These are phyloP conservation scores for Nesogale talazaci DNA, from an alignment of 2,113 vertebrate species.

Conservation along the genomic window DNA sequence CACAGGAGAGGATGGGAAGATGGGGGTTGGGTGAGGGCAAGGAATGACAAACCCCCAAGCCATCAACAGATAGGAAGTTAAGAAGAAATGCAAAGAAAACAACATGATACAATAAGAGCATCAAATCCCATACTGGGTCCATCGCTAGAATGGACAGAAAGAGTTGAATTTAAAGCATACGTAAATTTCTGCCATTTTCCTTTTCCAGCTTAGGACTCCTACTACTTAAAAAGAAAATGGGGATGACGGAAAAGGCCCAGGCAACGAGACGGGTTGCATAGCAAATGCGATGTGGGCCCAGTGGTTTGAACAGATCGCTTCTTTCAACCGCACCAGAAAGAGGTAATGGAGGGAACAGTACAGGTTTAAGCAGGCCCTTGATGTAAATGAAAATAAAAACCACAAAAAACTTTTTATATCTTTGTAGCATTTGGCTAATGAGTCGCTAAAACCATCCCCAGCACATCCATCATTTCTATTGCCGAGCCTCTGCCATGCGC, in stretches of 20 bases:
- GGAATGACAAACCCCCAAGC: constrained; percentile 54
- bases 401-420: constrained; percentile 76
- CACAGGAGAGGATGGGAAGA: constrained; percentile 58
- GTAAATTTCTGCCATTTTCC: constrained; percentile 61
- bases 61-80: constrained; percentile 64
- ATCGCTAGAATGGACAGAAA: constrained; percentile 58
- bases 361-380: constrained; percentile 65
- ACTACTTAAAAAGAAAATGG: constrained; percentile 56
- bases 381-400: constrained; percentile 81
- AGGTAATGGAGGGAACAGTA: constrained; percentile 61
- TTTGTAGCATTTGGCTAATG: constrained; percentile 78
- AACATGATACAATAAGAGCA: too few relatives aligned
- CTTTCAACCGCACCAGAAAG: neutral
- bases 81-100: constrained; percentile 25
- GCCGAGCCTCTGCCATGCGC: constrained; percentile 27
- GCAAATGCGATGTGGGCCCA: neutral
- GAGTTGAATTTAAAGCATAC: constrained; percentile 70
- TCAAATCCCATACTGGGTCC: constrained; percentile 31
- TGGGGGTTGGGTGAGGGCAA: constrained; percentile 50
- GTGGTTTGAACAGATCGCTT: constrained; percentile 39
- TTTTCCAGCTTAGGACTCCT: constrained; percentile 14
- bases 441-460: constrained; percentile 74
- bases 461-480: constrained; percentile 75
- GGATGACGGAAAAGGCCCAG: neutral
- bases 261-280: neutral